A percentile compares a stretch with the other conserved stretches of the same genome.
Conservation (phyloP, 2,888 invertebrate species). For the Erebia palarica region DNA sequence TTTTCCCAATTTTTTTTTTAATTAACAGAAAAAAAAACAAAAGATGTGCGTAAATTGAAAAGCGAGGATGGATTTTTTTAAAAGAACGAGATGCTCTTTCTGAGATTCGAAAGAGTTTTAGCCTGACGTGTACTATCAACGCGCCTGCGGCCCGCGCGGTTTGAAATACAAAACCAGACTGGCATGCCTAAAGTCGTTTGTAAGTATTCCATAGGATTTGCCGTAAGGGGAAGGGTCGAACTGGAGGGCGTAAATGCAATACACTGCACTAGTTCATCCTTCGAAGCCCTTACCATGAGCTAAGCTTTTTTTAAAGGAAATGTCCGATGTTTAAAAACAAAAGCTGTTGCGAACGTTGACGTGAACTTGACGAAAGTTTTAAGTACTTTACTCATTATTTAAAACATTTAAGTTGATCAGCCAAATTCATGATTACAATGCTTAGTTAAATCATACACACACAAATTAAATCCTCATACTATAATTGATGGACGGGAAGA, state of each 20-base stretch:
- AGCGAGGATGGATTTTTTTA: slow-evolving; percentile 31
- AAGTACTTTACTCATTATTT: no score
- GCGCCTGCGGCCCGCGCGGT: slow-evolving; percentile 73
- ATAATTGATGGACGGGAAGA: no score
- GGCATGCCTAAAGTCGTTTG: slow-evolving; percentile 74
- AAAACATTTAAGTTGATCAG: no score
- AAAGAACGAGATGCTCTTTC: slow-evolving; percentile 49
- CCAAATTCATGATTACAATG: no score
- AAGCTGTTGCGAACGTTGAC: neutral
- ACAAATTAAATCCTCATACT: no score
- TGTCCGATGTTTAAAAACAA: slow-evolving; percentile 14
- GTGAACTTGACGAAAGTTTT: neutral
- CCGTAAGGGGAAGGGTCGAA: slow-evolving; percentile 80
- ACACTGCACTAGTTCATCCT: slow-evolving; percentile 73
- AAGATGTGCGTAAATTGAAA: slow-evolving; percentile 49
- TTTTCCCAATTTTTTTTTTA: slow-evolving; percentile 55
- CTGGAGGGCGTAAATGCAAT: slow-evolving; percentile 78
- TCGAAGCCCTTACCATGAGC: slow-evolving; percentile 65
- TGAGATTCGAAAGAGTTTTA: slow-evolving; percentile 65
- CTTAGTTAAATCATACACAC: no score
- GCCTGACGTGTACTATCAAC: slow-evolving; percentile 53
- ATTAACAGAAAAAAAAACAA: slow-evolving; percentile 46
- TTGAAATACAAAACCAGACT: slow-evolving; percentile 79
- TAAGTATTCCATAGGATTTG: slow-evolving; percentile 80
- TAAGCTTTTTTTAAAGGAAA: slow-evolving; percentile 15